These are phyloP conservation scores for Bombus impatiens DNA, from an alignment of 1,140 invertebrate genomes.

Conservation along the genomic window DNA sequence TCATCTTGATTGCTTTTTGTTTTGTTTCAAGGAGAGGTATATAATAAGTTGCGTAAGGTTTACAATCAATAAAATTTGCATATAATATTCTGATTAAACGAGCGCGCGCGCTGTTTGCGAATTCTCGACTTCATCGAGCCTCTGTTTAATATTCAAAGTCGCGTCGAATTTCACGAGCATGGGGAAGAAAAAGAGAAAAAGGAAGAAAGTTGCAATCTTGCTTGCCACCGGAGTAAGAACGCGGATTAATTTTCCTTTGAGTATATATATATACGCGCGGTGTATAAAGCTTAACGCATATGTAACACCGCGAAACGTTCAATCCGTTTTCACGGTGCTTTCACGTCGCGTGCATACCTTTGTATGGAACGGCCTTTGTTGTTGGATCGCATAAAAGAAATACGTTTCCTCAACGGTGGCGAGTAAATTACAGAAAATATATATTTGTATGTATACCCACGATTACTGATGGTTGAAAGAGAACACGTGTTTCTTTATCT, in stretches of 20 bases:
- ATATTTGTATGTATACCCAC: neutral
- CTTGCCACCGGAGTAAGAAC: neutral
- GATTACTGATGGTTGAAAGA: neutral
- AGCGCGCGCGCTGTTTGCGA: neutral
- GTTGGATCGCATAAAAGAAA: conserved; percentile 46
- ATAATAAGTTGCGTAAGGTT: neutral
- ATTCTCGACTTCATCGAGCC: neutral
- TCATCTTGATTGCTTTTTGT: neutral
- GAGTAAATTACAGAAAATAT: conserved; percentile 65
- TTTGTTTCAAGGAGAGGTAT: no score
- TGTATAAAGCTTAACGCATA: conserved; percentile 17
- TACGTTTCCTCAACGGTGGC: conserved; percentile 48
- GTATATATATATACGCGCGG: neutral
- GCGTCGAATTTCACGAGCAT: neutral
- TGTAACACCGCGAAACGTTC: conserved; percentile 16
- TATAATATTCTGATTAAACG: neutral
- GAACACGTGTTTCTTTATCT: neutral
- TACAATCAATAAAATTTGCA: neutral
- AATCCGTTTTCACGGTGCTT: conserved; percentile 56
- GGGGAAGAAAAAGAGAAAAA: neutral
- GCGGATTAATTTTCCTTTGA: conserved; percentile 15
- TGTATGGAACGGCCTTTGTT: conserved; percentile 55
- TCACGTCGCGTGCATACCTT: conserved; percentile 48
- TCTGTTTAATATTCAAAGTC: neutral
- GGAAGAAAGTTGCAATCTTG: neutral